Conservation (phyloP, 2,113 vertebrate genomes). For the Muntiacus muntjak region DNA sequence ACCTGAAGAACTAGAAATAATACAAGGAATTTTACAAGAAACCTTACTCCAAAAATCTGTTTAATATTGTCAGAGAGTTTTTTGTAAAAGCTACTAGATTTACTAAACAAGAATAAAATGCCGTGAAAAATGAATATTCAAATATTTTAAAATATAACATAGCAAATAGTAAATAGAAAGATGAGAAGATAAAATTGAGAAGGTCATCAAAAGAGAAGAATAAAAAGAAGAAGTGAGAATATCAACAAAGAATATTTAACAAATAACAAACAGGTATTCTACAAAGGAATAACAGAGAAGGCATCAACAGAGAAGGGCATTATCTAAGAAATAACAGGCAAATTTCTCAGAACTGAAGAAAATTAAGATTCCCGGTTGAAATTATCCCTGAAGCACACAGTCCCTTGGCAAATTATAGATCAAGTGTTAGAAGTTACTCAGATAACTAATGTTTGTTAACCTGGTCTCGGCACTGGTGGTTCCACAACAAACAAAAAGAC, state of each 20-base stretch:
- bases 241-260: neutral
- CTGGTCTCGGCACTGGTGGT: neutral
- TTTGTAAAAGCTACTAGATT: neutral
- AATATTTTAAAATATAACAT: conserved; percentile 4
- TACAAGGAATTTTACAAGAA: neutral
- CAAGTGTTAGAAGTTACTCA: neutral
- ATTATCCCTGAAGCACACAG: neutral
- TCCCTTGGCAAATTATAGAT: neutral
- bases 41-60: neutral
- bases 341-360: neutral
- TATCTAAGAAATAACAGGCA: neutral
- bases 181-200: neutral
- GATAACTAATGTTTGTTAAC: neutral
- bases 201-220: neutral
- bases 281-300: neutral
- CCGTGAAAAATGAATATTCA: neutral
- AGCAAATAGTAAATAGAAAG: conserved; percentile 11
- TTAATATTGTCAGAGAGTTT: neutral
- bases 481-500: neutral
- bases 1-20: neutral
- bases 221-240: neutral
- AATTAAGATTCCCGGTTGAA: neutral
- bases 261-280: neutral
- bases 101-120: neutral
- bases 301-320: neutral